Evolutionary conservation across 2,888 invertebrate species (phyloP).

Genomic region (Phaedon cochleariae): DNA sequence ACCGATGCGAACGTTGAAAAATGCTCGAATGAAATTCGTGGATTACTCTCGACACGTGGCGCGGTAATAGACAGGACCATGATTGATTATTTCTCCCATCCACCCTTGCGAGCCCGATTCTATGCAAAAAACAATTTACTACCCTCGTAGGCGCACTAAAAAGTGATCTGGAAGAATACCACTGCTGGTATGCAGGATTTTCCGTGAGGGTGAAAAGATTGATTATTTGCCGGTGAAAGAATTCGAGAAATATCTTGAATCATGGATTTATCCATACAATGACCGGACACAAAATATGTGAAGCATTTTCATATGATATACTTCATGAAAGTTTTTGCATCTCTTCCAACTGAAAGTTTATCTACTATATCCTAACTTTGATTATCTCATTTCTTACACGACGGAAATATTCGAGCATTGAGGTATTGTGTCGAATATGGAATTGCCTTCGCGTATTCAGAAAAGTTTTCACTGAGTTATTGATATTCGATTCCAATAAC

Average conservation of each 20-base stretch:
- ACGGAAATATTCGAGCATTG: too few species aligned
- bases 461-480: too few species aligned
- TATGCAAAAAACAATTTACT: conserved; percentile 36
- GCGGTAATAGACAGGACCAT: conserved; percentile 54
- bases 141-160: conserved; percentile 26
- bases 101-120: conserved; percentile 27
- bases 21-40: conserved; percentile 54
- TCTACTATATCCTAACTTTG: too few species aligned
- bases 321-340: too few species aligned
- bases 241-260: background rate
- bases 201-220: background rate
- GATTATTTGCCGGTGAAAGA: background rate
- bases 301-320: too few species aligned
- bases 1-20: conserved; percentile 55
- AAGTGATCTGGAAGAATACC: conserved; percentile 28
- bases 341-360: too few species aligned
- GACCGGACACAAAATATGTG: too few species aligned
- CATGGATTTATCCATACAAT: background rate
- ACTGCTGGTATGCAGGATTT: background rate
- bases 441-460: too few species aligned
- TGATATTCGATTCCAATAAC: too few species aligned
- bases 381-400: too few species aligned
- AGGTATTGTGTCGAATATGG: too few species aligned
- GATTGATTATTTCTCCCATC: conserved; percentile 49
- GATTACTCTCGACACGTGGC: conserved; percentile 52